Evolutionary conservation across 2,888 invertebrate genomes (phyloP).

Genomic region (Catonia carolina): DNA sequence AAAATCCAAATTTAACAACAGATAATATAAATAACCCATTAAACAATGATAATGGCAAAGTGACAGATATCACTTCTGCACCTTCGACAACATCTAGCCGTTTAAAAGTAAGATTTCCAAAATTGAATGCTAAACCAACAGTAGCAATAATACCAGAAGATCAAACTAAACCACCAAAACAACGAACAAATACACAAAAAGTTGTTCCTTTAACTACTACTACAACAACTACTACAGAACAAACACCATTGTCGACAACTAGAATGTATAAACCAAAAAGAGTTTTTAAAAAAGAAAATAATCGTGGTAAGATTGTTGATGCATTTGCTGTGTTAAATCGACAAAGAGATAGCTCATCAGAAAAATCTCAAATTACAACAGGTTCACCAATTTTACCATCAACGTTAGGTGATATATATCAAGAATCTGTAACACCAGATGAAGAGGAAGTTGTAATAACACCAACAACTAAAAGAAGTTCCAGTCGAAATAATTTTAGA

Average conservation of each 20-base stretch:
- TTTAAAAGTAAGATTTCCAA: conserved; percentile 22
- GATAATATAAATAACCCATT: neutral
- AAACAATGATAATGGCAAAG: neutral
- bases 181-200: conserved; percentile 1
- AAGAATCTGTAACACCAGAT: neutral
- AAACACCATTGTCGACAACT: conserved; percentile 27
- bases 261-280: conserved; percentile 32
- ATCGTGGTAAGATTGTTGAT: conserved; percentile 25
- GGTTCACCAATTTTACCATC: neutral
- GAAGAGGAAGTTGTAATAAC: neutral
- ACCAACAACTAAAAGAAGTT: conserved; percentile 1
- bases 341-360: conserved; percentile 1
- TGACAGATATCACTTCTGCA: conserved; percentile 5
- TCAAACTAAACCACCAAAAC: neutral
- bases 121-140: conserved; percentile 14
- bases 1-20: neutral
- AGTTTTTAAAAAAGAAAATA: conserved; percentile 26
- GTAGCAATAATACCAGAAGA: conserved; percentile 12
- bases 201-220: conserved; percentile 19
- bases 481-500: neutral
- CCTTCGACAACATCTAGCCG: neutral
- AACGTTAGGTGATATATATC: neutral
- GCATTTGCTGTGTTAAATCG: conserved; percentile 27
- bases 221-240: conserved; percentile 28
- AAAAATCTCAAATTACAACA: neutral